Conservation (phyloP, 2,113 vertebrate genomes). For the Zonotrichia leucophrys region DNA sequence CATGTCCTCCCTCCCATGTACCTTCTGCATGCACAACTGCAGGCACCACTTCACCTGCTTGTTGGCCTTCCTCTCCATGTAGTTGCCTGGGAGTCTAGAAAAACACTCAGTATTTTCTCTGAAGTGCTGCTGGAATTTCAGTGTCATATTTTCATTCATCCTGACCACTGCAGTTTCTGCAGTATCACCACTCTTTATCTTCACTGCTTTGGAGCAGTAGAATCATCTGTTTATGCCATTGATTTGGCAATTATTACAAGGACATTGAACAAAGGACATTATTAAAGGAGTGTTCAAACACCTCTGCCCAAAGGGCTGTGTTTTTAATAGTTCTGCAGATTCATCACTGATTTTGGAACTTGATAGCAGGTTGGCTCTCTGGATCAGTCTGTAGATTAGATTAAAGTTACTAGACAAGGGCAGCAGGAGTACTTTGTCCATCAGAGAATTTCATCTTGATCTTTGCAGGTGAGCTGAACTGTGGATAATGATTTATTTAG, state of each 20-base stretch:
- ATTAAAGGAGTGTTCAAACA: not conserved
- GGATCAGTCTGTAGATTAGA: not conserved
- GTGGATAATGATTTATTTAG: not conserved
- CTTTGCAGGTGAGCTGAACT: not conserved
- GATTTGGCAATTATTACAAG: conserved; percentile 30
- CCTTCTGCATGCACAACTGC: not conserved
- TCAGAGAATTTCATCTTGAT: not conserved
- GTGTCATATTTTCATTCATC: not conserved
- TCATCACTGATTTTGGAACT: conserved; percentile 18
- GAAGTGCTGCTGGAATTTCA: not conserved
- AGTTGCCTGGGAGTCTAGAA: not conserved
- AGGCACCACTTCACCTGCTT: not conserved
- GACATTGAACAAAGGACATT: not conserved
- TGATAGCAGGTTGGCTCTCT: not conserved
- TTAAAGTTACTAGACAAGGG: not conserved
- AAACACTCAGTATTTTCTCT: not conserved
- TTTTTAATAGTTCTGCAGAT: conserved; percentile 1
- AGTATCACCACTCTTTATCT: not conserved
- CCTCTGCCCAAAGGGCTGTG: not conserved
- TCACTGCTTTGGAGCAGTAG: not conserved
- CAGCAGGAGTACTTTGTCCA: not conserved
- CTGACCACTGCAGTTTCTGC: not conserved
- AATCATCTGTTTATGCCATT: not conserved
- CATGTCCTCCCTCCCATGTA: not conserved
- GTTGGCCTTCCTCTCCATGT: not conserved